Evolutionary conservation across 2,888 invertebrate species (phyloP).

Genomic region (Minunthozetes semirufus): DNA sequence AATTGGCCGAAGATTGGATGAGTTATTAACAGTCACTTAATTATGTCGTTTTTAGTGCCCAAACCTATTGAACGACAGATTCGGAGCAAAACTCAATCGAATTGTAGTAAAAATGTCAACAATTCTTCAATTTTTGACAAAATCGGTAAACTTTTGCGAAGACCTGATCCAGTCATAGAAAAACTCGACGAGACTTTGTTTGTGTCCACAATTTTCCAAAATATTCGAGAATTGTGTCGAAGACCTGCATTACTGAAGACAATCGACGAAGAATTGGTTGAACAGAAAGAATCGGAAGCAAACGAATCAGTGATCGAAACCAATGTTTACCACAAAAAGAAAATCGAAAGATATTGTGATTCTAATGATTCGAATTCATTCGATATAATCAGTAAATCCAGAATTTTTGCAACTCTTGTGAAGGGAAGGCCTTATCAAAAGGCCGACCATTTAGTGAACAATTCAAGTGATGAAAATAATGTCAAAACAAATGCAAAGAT

Average conservation of each 20-base stretch:
- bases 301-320: not conserved
- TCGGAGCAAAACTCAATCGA: not conserved
- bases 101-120: not conserved
- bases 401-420: not conserved
- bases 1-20: not conserved
- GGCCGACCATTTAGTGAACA: not conserved
- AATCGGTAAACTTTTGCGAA: not conserved
- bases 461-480: not conserved
- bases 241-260: not conserved
- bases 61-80: not conserved
- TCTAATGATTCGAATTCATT: not conserved
- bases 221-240: constrained; percentile 2
- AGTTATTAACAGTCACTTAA: not conserved
- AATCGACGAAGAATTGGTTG: not conserved
- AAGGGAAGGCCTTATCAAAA: not conserved
- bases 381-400: constrained; percentile 9
- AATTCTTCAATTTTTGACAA: not conserved
- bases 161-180: not conserved
- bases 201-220: not conserved
- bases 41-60: not conserved
- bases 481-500: not conserved
- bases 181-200: not conserved
- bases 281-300: not conserved
- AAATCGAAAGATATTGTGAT: not conserved
- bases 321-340: not conserved